Base-by-base conservation (phyloP, 2,888 invertebrate genomes). In the Cylloceria caligata region DNA sequence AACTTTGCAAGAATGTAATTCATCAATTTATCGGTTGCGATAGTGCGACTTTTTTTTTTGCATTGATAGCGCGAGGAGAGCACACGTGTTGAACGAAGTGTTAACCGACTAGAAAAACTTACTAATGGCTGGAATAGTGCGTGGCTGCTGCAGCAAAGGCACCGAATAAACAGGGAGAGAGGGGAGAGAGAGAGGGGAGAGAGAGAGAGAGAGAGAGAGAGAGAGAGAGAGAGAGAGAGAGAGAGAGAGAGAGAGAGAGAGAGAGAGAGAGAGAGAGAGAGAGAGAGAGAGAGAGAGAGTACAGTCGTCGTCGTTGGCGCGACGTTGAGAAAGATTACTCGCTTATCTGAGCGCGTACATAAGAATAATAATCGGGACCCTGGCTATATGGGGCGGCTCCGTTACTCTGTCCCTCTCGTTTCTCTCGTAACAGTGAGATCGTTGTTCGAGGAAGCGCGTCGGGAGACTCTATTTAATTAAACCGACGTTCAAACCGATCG, bases 371-470 rank as follows among this genome's bases (percentile, higher is more conserved):
- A 82, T 82, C 81, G 74, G 69, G 30, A 0, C 64, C 62, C 67
- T 64, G 34, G 34, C 65, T 60, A 74, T 71, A 55, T 47, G 9
- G 39, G 19, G 36, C 21, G 55, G n/a, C 57, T 75, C 62, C 72
- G 39, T 60, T 45, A 19, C 45, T 76, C 73, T 75, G 42, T 83
- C 67, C 36, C 64, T 69, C 55, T 52, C 64, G 19, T 27, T 57
- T 67, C 39, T 52, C 42, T 80, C 60, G 36, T 45, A 81, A 83
- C 83, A 80, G 83, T 83, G 83, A 68, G 75, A 80, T 79, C 83
- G 79, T 72, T 81, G 83, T 83, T 75, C 83, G 79, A 65, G 57
- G 65, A 78, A 78, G 42, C 39, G 55, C 73, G 45, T 47, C 27
- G 45, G 30, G 27, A 42, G 60, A 64, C 49, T 79, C 75, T 72